A percentile compares a stretch with the other conserved stretches of the same genome.
Conservation (phyloP, 2,888 invertebrate species). For the Cecidostiba fungosa region DNA sequence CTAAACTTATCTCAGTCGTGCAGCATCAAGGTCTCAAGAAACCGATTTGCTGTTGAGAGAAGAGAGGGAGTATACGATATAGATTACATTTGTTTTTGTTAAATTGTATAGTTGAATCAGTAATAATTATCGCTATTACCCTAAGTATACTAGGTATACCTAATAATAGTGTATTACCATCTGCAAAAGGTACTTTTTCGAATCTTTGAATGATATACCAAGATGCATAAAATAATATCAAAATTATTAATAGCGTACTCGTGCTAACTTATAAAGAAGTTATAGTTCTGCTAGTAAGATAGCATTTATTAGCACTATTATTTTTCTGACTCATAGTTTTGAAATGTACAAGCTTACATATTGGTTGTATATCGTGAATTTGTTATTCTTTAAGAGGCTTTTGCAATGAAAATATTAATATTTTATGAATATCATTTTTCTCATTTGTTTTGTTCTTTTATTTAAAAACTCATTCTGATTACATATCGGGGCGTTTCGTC, state of each 20-base stretch:
- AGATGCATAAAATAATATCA: neutral
- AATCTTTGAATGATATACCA: too few species aligned
- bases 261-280: neutral
- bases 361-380: neutral
- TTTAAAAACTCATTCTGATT: too few species aligned
- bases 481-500: too few species aligned
- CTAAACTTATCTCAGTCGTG: slow-evolving; percentile 16
- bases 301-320: neutral
- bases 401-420: neutral
- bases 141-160: too few species aligned
- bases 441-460: too few species aligned
- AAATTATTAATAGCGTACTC: neutral
- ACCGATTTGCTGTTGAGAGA: neutral
- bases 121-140: neutral
- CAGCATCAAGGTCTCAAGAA: neutral
- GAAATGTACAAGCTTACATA: neutral
- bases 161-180: too few species aligned
- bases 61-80: neutral
- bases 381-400: neutral
- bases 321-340: neutral
- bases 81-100: slow-evolving; percentile 26
- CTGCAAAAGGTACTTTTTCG: too few species aligned
- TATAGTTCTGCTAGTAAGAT: neutral
- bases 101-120: slow-evolving; percentile 6
- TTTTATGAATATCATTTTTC: neutral